Base-by-base conservation (phyloP, 1,140 invertebrate species). In the Patella vulgata region DNA sequence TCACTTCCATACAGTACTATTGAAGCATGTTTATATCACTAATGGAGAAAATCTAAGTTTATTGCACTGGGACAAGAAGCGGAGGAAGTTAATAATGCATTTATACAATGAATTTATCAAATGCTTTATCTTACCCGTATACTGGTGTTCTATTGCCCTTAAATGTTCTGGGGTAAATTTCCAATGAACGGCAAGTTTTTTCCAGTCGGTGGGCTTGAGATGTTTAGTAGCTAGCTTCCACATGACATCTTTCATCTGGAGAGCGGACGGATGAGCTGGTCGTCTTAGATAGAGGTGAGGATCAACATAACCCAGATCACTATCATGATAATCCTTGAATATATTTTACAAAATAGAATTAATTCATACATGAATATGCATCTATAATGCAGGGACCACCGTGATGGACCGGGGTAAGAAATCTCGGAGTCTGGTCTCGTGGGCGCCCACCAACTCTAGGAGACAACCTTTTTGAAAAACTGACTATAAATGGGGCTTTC, bases 91-190 rank as follows among this genome's bases (percentile, higher is more conserved):
- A 47, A n/a, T 21, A 5, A 47, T 9, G 25, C 9, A 47, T 9
- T 21, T 9, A 47, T n/a, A 47, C 6, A 47, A 47, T 19, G 6
- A 47, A n/a, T 21, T 25, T 47, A 6, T 25, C 6, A 9, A 21
- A 25, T 47, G 21, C 25, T 19, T 11, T 2, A 25, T 11, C 50
- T 78, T 84, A 91, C 90, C 90, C 61, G 89, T 90, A 68, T 91
- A 91, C 73, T 92, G 90, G 77, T 91, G 90, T 79, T 91, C 90
- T 63, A 92, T 91, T 14, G 90, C 89, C 67, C 86, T 86, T 40
- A 91, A 89, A 74, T 91, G 90, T 43, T 91, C 90, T 44, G 89
- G 86, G 0, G 89, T 90, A 77, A 92, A 91, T 31, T 88, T 87
- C 90, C 90, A 91, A 64, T 90, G 87, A 21, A 86, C 75, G 2